phyloP scores from a whole-genome alignment of 2,113 vertebrate genomes.

The Cynopterus brachyotis region DNA sequence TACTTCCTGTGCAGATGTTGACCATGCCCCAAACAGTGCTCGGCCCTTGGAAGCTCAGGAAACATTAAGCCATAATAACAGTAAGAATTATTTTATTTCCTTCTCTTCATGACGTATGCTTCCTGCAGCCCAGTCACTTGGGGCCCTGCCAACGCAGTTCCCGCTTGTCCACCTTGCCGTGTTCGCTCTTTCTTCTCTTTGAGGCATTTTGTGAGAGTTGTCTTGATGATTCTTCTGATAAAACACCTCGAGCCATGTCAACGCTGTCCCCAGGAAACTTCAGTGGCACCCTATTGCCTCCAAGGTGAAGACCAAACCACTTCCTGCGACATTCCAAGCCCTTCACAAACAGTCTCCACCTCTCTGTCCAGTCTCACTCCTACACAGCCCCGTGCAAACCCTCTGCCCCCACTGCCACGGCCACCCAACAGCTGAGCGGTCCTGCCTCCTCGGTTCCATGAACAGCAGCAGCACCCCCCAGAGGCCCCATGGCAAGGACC shows the following conservation, averaged over 20 bases:
- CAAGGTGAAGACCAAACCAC: not conserved
- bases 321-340: not conserved
- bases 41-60: rapidly evolving
- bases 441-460: not conserved
- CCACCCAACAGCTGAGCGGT: rapidly evolving
- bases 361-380: not conserved
- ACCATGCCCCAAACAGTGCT: rapidly evolving
- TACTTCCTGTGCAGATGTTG: rapidly evolving
- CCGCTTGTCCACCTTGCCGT: not conserved
- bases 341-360: not conserved
- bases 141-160: rapidly evolving
- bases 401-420: rapidly evolving
- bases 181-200: too few species aligned
- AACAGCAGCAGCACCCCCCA: not conserved
- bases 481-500: not conserved
- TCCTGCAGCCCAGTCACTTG: rapidly evolving
- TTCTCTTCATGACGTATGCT: rapidly evolving
- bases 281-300: not conserved
- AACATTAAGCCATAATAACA: rapidly evolving
- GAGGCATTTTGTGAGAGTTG: not conserved
- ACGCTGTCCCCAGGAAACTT: not conserved
- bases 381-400: rapidly evolving
- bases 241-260: rapidly evolving
- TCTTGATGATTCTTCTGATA: not conserved
- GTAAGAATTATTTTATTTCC: not conserved